Percentiles rank a stretch among this genome's conserved stretches.
Evolutionary conservation across 2,797 vertebrate species (phyloP).

Genomic region (Odontamblyopus rebecca): DNA sequence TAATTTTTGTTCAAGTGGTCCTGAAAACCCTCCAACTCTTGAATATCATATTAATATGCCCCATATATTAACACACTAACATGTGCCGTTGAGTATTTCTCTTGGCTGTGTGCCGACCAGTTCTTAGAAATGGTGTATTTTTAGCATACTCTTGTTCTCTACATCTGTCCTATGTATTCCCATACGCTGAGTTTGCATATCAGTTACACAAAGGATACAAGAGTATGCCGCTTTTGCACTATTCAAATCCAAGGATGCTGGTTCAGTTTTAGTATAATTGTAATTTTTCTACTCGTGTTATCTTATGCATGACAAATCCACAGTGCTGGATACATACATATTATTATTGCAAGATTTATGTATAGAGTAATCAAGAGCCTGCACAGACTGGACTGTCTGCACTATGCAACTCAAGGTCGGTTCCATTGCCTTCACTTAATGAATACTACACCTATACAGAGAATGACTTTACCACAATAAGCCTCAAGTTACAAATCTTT

Average conservation of each 20-base stretch:
- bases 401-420: neutral
- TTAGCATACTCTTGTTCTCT: neutral
- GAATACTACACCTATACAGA: neutral
- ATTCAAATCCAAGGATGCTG: neutral
- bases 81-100: neutral
- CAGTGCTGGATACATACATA: neutral
- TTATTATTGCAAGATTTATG: neutral
- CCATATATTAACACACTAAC: neutral
- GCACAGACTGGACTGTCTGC: neutral
- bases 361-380: neutral
- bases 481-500: neutral
- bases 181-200: constrained; percentile 2
- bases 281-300: neutral
- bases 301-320: neutral
- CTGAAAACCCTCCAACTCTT: too few species aligned
- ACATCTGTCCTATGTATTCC: neutral
- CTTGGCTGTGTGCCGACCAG: neutral
- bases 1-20: too few species aligned
- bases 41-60: neutral
- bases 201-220: neutral
- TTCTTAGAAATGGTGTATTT: constrained; percentile 7
- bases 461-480: neutral
- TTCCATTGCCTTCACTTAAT: neutral
- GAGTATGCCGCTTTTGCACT: neutral
- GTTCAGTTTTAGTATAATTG: neutral